Base-by-base conservation (phyloP, 1,140 invertebrate genomes). In the Drosophila lacertosa region DNA sequence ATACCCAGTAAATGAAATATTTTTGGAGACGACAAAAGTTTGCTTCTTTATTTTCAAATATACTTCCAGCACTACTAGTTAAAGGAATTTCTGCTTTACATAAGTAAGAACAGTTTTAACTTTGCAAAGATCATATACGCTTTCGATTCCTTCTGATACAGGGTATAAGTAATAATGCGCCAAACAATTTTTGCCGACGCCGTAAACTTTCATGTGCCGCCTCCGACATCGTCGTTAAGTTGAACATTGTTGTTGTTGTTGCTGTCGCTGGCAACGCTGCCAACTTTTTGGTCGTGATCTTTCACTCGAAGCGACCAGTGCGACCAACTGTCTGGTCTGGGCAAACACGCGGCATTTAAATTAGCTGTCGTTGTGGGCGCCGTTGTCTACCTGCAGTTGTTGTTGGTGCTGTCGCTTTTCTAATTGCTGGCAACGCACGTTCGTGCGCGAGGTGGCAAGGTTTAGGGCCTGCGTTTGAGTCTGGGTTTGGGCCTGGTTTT, bases 261-360 rank as follows among this genome's bases (percentile, higher is more conserved):
- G 22, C 7, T 62, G 47, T 9, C 37, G 64, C 64, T 67, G 42
- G 45, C 33, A 63, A 33, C 42, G 64, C 58, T 80, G 80, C 63
- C 80, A 83, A 76, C 77, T 81, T 88, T 84, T 86, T 77, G 82
- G 73, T 88, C 81, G 82, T 88, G 81, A 86, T 86, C 81, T 86
- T 86, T 88, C 82, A 81, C 74, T 77, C 63, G 57, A 59, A 53
- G 53, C 60, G 50, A 68, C 59, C 58, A 54, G 50, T 33, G 62
- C 58, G 45, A 50, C 66, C 64, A 59, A 50, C 54, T 65, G 58
- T 68, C 77, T 68, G 32, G 54, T 69, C 57, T 70, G 53, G 45
- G 73, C 79, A 75, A 73, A 74, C 80, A 69, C 65, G 81, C 54
- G 73, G 77, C 69, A 86, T 88, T 81, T 68, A 86, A 86, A 86